Evolutionary conservation across 2,888 invertebrate genomes (phyloP), one percentile per base, ranked within the genome.

Genomic region (Drosophila mulleri): DNA sequence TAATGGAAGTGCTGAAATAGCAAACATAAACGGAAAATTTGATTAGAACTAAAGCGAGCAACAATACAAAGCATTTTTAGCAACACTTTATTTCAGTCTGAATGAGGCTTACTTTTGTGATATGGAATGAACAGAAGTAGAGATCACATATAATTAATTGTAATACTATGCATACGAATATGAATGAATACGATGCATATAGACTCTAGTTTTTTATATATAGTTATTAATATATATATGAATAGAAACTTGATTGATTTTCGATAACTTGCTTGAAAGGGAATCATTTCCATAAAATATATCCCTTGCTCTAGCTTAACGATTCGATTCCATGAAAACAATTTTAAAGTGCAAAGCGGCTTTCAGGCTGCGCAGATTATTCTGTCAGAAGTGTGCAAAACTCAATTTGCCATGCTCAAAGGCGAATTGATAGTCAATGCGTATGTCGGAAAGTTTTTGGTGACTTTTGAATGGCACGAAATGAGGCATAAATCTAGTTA

Each of bases 11-110:
- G 57, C 78, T 67, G 69, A 77, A 83, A 84, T 63, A 66, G 79
- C 84, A 78, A 76, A 72, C 70, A 79, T 71, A 76, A 68, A 74
- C 58, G 69, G 26, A 59, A 67, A 67, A 67, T 75, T 78, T 68
- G 44, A 68, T 60, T 68, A 53, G 26, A 53, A 37, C 11, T 14
- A 29, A 52, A 29, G 26, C 57, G 63, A 59, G 59, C 60, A 78
- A 64, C 32, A 62, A 52, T 63, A 44, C 65, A 58, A 26, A 69
- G 0, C 9, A 48, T 60, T 66, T 68, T 69, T 18, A 11, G 42
- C 56, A 65, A 32, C 37, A 61, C 61, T 29, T 54, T 54, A 54
- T 44, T 56, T 26, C 8, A 32, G 20, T 56, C 2, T 1, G 14
- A 9, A 41, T 11, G 8, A 8, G 29, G 8, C 6, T 29, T 29